phyloP scores from a whole-genome alignment of 1,140 invertebrate genomes.

The Druon quercuslanigerum region DNA sequence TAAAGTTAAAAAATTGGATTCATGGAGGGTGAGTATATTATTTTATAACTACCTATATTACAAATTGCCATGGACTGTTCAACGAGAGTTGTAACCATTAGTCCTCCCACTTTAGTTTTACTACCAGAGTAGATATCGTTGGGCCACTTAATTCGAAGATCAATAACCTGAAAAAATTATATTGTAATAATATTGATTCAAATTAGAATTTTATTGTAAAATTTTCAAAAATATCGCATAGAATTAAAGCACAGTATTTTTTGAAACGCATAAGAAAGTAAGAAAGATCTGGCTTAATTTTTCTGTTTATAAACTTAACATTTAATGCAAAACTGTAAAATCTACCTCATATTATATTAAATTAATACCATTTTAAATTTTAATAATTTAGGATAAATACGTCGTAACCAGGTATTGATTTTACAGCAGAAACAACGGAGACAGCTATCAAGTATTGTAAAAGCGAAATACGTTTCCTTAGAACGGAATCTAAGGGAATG shows the following conservation, averaged over 20 bases:
- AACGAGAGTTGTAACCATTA: conserved; percentile 84
- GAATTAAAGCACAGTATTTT: too few relatives aligned
- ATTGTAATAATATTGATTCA: conserved; percentile 25
- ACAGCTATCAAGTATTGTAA: conserved; percentile 91
- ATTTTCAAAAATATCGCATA: too few relatives aligned
- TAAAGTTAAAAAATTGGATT: too few relatives aligned
- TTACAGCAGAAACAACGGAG: conserved; percentile 87
- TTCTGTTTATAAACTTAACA: too few relatives aligned
- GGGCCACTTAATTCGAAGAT: conserved; percentile 92
- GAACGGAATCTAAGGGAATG: conserved; percentile 78
- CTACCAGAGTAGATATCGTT: conserved; percentile 94
- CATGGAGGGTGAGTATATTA: background rate
- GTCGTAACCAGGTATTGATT: conserved; percentile 81
- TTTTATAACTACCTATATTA: conserved; percentile 81
- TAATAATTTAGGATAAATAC: conserved; percentile 77
- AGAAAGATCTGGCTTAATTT: conserved; percentile 2
- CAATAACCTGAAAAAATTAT: conserved; percentile 78
- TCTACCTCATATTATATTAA: conserved; percentile 9
- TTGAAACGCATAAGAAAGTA: conserved; percentile 31
- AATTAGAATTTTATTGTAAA: background rate
- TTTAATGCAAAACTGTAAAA: background rate
- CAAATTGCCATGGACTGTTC: conserved; percentile 79
- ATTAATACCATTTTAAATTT: conserved; percentile 39
- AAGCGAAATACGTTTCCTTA: conserved; percentile 86
- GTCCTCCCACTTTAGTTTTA: conserved; percentile 90